Evolutionary conservation across 2,888 invertebrate genomes (phyloP), one percentile per base, ranked within the genome.

Genomic region (Seira ritae): DNA sequence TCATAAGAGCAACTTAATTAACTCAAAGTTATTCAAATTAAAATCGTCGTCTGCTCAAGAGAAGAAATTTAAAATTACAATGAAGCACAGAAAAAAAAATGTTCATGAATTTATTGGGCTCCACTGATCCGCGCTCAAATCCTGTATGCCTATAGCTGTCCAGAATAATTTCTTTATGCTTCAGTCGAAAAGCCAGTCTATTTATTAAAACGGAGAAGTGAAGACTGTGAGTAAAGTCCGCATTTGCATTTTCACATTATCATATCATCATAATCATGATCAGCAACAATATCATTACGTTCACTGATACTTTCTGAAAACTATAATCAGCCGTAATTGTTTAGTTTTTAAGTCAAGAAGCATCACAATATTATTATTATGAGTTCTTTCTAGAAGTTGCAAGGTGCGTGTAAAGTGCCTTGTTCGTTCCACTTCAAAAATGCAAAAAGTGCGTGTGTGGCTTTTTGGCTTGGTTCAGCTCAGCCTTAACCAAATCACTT

Each of bases 221-320:
- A n/a, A n/a, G n/a, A n/a, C n/a, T n/a, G n/a, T n/a, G n/a, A n/a
- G n/a, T n/a, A n/a, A n/a, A n/a, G n/a, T n/a, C n/a, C n/a, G n/a
- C n/a, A 83, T 83, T 78, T 83, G 78, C 78, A 83, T 78, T 78
- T 77, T 68, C n/a, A 73, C 73, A 83, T 74, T 83, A 73, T 78
- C 71, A 77, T 60, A 73, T 73, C 50, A 83, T 65, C 77, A 70
- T 70, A 62, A 68, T 67, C 68, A 69, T 76, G 24, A 62, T 22
- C 65, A n/a, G n/a, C n/a, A n/a, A n/a, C n/a, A n/a, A n/a, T n/a
- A n/a, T n/a, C n/a, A n/a, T n/a, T n/a, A n/a, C n/a, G n/a, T n/a
- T n/a, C n/a, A n/a, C n/a, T n/a, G n/a, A n/a, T n/a, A n/a, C n/a
- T n/a, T n/a, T n/a, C n/a, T 73, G 65, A 37, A 73, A 73, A 62